A percentile compares a stretch with the other conserved stretches of the same genome.
These are phyloP conservation scores for Acipenser transmontanus DNA, from an alignment of 2,797 vertebrate species.

Conservation along the genomic window DNA sequence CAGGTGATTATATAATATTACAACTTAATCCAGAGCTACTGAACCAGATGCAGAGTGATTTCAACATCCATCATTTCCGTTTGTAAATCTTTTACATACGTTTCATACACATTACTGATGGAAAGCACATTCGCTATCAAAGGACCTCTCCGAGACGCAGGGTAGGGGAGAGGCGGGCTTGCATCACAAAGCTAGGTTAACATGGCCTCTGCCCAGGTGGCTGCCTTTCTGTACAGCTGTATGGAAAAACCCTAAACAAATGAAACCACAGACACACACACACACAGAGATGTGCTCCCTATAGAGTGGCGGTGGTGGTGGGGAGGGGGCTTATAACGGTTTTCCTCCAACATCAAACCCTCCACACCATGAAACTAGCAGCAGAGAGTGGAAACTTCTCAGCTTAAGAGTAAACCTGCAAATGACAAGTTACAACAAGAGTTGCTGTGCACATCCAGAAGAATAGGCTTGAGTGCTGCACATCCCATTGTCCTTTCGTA, in stretches of 20 bases:
- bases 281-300: not conserved
- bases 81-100: not conserved
- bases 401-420: not conserved
- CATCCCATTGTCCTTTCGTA: no score
- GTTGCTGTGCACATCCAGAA: no score
- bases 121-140: not conserved
- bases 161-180: not conserved
- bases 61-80: not conserved
- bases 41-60: not conserved
- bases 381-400: constrained; percentile 38
- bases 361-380: constrained; percentile 9
- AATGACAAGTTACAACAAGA: no score
- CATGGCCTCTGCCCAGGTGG: constrained; percentile 4
- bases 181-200: not conserved
- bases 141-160: not conserved
- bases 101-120: not conserved
- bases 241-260: constrained; percentile 8
- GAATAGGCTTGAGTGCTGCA: no score
- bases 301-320: constrained; percentile 1
- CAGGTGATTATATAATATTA: not conserved
- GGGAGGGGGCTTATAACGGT: constrained; percentile 40
- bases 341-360: constrained; percentile 40
- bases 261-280: not conserved
- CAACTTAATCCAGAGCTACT: not conserved
- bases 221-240: constrained; percentile 7